Evolutionary conservation across 2,888 invertebrate species (phyloP), one percentile per base, ranked within the genome.

Genomic region (Latrodectus hesperus): DNA sequence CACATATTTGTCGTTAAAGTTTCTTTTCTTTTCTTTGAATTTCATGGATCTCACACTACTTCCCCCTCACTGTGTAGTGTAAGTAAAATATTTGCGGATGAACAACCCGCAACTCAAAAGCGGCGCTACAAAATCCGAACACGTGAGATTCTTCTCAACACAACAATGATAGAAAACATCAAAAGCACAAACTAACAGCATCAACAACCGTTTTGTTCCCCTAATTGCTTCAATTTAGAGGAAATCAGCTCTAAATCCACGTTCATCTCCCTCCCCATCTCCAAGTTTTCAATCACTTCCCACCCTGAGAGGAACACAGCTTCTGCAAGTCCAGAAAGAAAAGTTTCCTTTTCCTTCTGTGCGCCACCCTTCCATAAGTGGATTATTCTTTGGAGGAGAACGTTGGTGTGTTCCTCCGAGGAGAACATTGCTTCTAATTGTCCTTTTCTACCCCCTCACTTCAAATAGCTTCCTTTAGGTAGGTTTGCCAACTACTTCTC

Each of bases 161-260:
- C 65, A 72, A 72, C 72, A 80, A 72, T 72, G 70, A 17, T 16
- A 55, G 70, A 52, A 17, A 68, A 68, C 77, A 77, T 68, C 64
- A 64, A 65, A 73, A 68, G 68, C 87, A 65, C 82, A 88, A 88
- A 88, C 87, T 88, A 88, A 88, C 87, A 74, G 87, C 87, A 88
- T 88, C 87, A 88, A 78, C 68, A 77, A 65, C 74, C 82, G 83
- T 83, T 88, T 88, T 83, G 77, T 70, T 17, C 55, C 53, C 79
- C 78, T 83, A 88, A 88, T 88, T 88, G 87, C 82, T 78, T 88
- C 87, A 88, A 88, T 88, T 88, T 88, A 72, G 82, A 83, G 78
- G 79, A 88, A 88, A 88, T 88, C 87, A 88, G 87, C 73, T 87
- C 80, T 81, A 73, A 38, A 38, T 38, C 38, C 38, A 38, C 38